These are phyloP conservation scores for Gambusia holbrooki DNA, from an alignment of 2,113 vertebrate species.

Conservation along the genomic window DNA sequence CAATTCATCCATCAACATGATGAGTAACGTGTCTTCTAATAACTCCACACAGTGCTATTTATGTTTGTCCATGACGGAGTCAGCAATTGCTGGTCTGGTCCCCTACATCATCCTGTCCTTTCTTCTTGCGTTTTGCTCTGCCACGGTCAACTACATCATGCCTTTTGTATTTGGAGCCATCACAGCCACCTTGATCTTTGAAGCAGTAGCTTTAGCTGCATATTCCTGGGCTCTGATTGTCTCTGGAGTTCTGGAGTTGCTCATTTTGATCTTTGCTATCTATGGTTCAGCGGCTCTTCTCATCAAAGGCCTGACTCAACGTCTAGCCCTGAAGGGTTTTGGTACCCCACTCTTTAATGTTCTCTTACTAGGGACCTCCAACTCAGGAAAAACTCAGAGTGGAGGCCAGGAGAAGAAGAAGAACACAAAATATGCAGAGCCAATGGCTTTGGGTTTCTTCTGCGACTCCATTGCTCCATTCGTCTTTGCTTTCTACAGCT, in stretches of 20 bases:
- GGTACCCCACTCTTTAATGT: conserved; percentile 90
- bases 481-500: conserved; percentile 87
- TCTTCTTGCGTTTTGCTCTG: conserved; percentile 87
- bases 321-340: conserved; percentile 85
- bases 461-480: conserved; percentile 85
- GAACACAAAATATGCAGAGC: conserved; percentile 91
- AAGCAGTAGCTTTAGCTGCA: conserved; percentile 81
- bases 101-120: conserved; percentile 86
- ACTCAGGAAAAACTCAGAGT: conserved; percentile 74
- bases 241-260: conserved; percentile 81
- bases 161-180: conserved; percentile 89
- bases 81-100: conserved; percentile 83
- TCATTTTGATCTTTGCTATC: conserved; percentile 84
- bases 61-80: conserved; percentile 64
- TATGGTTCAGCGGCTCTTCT: conserved; percentile 85
- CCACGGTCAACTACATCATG: conserved; percentile 91
- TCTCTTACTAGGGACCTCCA: conserved; percentile 83
- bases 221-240: conserved; percentile 82
- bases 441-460: conserved; percentile 88
- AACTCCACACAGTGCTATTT: conserved; percentile 17
- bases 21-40: conserved; percentile 17
- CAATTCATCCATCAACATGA: not conserved
- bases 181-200: conserved; percentile 83
- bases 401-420: conserved; percentile 87
- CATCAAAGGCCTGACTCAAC: conserved; percentile 86